Evolutionary conservation across 2,113 vertebrate species (phyloP).

Genomic region (Malurus melanocephalus): DNA sequence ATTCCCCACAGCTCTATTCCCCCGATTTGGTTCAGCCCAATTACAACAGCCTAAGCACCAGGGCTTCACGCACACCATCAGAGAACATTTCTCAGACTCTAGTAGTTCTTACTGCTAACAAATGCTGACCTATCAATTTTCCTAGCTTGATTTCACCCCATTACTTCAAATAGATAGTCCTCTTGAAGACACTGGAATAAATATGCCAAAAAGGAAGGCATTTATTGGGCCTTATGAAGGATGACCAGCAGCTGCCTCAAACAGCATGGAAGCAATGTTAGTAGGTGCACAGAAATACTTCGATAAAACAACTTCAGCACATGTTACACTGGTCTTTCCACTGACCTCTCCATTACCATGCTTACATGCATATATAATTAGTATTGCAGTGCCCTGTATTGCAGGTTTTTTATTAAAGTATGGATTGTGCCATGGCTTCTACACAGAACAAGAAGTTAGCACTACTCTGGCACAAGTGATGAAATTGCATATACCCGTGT

Average conservation of each 20-base stretch:
- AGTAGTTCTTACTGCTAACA: neutral
- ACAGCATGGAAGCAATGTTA: fast-evolving
- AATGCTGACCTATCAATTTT: neutral
- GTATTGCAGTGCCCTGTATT: neutral
- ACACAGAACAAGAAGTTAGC: neutral
- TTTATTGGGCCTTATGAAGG: neutral
- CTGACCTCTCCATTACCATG: neutral
- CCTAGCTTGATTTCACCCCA: neutral
- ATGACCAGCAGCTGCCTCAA: neutral
- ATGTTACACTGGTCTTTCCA: neutral
- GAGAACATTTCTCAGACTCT: neutral
- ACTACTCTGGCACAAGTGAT: neutral
- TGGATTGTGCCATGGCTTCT: neutral
- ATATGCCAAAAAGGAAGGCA: neutral
- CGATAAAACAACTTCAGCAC: neutral
- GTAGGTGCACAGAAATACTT: neutral
- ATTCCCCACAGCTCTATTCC: neutral
- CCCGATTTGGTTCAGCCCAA: fast-evolving
- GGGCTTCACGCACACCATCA: neutral
- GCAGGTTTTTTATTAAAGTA: neutral
- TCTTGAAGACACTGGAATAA: neutral
- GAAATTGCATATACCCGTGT: neutral
- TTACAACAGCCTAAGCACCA: neutral
- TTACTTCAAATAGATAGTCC: neutral
- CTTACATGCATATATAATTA: neutral